Conservation (phyloP, 2,888 invertebrate genomes). For the Chelonus formosanus region DNA sequence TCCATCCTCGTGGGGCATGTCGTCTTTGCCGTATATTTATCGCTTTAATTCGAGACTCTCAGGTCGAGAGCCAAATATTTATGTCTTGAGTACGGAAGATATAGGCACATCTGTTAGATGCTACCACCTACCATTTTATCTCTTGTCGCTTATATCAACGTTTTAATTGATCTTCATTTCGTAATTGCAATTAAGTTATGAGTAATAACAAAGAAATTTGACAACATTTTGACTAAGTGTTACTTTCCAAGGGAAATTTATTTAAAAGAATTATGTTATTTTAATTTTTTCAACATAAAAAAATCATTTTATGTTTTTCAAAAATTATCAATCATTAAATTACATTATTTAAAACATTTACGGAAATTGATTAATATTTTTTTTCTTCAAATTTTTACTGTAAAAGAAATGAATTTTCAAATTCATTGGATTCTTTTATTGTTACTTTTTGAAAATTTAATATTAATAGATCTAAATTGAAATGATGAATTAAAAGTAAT, state of each 20-base stretch:
- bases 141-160: constrained; percentile 8
- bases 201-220: constrained; percentile 6
- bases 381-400: too few relatives aligned
- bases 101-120: constrained; percentile 38
- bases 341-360: too few relatives aligned
- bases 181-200: constrained; percentile 28
- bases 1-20: constrained; percentile 25
- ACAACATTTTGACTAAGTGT: background rate
- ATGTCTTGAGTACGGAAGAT: constrained; percentile 48
- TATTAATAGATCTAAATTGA: too few relatives aligned
- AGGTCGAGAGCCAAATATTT: constrained; percentile 49
- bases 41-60: constrained; percentile 51
- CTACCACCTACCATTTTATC: constrained; percentile 15
- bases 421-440: too few relatives aligned
- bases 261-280: too few relatives aligned
- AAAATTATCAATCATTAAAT: too few relatives aligned
- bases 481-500: background rate
- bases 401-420: too few relatives aligned
- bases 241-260: background rate
- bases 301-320: too few relatives aligned
- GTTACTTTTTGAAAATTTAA: too few relatives aligned
- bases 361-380: too few relatives aligned
- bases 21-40: constrained; percentile 47
- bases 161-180: constrained; percentile 26
- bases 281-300: too few relatives aligned